Evolutionary conservation across 2,888 invertebrate genomes (phyloP).

Genomic region (Dioctria linearis): DNA sequence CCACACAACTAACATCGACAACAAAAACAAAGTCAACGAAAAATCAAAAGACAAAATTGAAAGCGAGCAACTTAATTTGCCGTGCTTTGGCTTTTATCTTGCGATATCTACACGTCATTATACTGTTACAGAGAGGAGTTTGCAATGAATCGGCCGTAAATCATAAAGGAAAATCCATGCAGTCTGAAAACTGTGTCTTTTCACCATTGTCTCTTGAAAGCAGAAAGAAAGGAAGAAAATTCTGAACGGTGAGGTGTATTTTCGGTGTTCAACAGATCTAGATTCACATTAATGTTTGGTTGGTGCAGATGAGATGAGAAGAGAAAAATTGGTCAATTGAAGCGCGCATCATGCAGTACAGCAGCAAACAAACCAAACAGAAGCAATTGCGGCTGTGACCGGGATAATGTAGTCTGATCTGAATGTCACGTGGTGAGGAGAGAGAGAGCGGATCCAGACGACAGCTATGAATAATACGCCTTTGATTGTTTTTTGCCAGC

Average conservation of each 20-base stretch:
- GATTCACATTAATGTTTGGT: conserved; percentile 44
- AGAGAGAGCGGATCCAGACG: neutral
- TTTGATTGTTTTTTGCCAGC: conserved; percentile 45
- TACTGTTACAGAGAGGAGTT: neutral
- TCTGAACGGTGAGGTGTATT: conserved; percentile 36
- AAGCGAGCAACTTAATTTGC: conserved; percentile 53
- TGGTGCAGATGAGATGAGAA: neutral
- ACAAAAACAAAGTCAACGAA: neutral
- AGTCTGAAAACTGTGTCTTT: conserved; percentile 50
- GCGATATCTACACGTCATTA: conserved; percentile 50
- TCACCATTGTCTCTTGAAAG: conserved; percentile 42
- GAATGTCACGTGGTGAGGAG: neutral
- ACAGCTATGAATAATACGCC: conserved; percentile 33
- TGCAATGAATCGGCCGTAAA: conserved; percentile 46
- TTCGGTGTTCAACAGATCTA: conserved; percentile 41
- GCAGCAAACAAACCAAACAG: neutral
- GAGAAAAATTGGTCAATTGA: conserved; percentile 31
- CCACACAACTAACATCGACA: neutral
- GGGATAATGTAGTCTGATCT: no score
- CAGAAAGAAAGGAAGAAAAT: conserved; percentile 21
- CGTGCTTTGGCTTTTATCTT: conserved; percentile 35
- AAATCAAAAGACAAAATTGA: conserved; percentile 49
- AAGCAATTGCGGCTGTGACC: neutral
- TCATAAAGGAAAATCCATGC: conserved; percentile 49
- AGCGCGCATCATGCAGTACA: neutral